phyloP scores from a whole-genome alignment of 2,888 invertebrate species.

The Chymomyza fuscimana region DNA sequence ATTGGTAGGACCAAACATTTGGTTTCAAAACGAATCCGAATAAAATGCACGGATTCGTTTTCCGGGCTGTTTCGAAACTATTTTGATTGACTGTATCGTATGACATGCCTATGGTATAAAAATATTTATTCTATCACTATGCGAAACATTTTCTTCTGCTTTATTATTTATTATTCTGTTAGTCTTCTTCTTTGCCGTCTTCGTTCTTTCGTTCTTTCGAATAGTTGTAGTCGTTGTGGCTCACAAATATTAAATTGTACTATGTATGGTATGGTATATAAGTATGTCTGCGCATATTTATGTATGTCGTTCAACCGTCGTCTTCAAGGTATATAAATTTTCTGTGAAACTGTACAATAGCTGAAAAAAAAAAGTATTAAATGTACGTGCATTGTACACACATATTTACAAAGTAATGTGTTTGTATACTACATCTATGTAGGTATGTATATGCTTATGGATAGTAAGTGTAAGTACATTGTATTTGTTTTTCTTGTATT shows the following conservation, averaged over 20 bases:
- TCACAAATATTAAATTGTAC: slow-evolving; percentile 68
- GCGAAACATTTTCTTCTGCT: slow-evolving; percentile 39
- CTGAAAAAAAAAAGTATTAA: slow-evolving; percentile 60
- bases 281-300: slow-evolving; percentile 9
- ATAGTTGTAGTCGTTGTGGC: slow-evolving; percentile 42
- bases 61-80: too few relatives aligned
- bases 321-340: slow-evolving; percentile 51
- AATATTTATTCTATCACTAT: slow-evolving; percentile 33
- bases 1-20: too few relatives aligned
- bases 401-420: slow-evolving; percentile 20
- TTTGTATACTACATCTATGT: too few relatives aligned
- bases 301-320: background rate
- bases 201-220: slow-evolving; percentile 33
- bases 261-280: slow-evolving; percentile 29
- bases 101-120: slow-evolving; percentile 17
- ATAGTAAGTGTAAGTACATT: slow-evolving; percentile 71
- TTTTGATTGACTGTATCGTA: background rate
- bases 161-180: slow-evolving; percentile 17
- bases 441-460: slow-evolving; percentile 15
- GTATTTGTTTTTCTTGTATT: slow-evolving; percentile 66
- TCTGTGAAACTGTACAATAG: slow-evolving; percentile 72
- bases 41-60: too few relatives aligned
- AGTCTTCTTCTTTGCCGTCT: slow-evolving; percentile 12
- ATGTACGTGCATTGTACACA: slow-evolving; percentile 48
- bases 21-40: too few relatives aligned